Base-by-base conservation (phyloP, 1,140 invertebrate species). In the Zaprionus inermis region DNA sequence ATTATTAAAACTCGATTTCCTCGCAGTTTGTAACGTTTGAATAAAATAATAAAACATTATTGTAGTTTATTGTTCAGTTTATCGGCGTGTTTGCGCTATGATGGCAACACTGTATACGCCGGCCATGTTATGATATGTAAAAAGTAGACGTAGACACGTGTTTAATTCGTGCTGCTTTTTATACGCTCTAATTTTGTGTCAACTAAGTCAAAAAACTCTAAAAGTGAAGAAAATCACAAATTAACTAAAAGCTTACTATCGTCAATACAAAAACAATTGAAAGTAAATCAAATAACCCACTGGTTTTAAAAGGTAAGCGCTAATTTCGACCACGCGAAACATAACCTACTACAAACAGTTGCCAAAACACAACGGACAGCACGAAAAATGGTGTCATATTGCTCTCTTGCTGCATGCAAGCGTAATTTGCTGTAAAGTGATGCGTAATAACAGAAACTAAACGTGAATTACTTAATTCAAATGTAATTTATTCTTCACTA, bases 111-210 rank as follows among this genome's bases (percentile, higher is more conserved):
- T 85, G 76, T 64, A 72, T 76, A 79, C 81, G 90, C 90, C 90
- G 90, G 90, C 86, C 90, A 91, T 91, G 86, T 91, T 91, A 90
- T 91, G 90, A 91, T 91, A 90, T 86, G 81, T 78, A 90, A 78
- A 91, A 91, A 84, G 73, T 90, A 74, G 76, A 86, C 83, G 83
- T 88, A 86, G 90, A 90, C 90, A 91, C 90, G 90, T 91, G 90
- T 91, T 91, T 91, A 91, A 88, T 79, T 78, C 76, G 72, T 84
- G 78, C 67, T 76, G 70, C 61, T 57, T 66, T 57, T 30, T 78
- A 38, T 81, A 44, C 65, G 49, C 67, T 76, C 54, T 41, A 81
- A 74, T 73, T 70, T 68, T 41, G 72, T 74, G 63, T 72, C 67
- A 88, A 79, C 18, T 58, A 55, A 57, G 56, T 56, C 63, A 58